Evolutionary conservation across 2,797 vertebrate species (phyloP).

Genomic region (Xerus rutilus): DNA sequence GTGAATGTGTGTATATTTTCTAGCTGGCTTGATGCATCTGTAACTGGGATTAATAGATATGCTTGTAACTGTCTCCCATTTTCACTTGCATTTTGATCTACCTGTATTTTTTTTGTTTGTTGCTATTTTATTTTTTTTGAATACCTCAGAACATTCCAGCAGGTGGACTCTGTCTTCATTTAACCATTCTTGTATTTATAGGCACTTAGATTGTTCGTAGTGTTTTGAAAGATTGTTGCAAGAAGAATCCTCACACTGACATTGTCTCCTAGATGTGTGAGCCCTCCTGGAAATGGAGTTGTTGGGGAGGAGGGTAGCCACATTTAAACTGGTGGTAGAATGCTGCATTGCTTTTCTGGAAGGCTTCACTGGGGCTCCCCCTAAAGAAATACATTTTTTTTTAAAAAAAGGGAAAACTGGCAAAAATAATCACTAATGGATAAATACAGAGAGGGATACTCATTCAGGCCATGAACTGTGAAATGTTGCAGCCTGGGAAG

Average conservation of each 20-base stretch:
- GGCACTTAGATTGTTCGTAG: not conserved
- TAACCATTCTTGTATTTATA: conserved; percentile 10
- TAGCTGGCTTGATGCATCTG: not conserved
- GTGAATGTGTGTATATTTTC: not conserved
- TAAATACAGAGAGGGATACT: not conserved
- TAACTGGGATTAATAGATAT: not conserved
- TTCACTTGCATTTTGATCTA: too few species aligned
- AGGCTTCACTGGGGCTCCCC: not conserved
- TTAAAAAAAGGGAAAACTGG: not conserved
- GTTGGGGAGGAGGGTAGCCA: not conserved
- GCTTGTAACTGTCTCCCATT: not conserved
- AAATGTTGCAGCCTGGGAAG: not conserved
- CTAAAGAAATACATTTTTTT: not conserved
- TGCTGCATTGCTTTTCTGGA: conserved; percentile 25
- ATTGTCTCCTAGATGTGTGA: not conserved
- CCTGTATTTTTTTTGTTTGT: not conserved
- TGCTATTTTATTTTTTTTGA: not conserved
- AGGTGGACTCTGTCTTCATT: not conserved
- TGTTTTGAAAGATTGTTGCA: not conserved
- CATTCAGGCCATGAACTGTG: not conserved
- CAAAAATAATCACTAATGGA: not conserved
- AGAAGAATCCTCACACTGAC: not conserved
- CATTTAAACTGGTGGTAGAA: conserved; percentile 24
- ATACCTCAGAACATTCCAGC: not conserved
- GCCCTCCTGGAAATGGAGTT: not conserved